These are phyloP conservation scores for Helostoma temminkii DNA, from an alignment of 2,797 vertebrate species.

Conservation along the genomic window DNA sequence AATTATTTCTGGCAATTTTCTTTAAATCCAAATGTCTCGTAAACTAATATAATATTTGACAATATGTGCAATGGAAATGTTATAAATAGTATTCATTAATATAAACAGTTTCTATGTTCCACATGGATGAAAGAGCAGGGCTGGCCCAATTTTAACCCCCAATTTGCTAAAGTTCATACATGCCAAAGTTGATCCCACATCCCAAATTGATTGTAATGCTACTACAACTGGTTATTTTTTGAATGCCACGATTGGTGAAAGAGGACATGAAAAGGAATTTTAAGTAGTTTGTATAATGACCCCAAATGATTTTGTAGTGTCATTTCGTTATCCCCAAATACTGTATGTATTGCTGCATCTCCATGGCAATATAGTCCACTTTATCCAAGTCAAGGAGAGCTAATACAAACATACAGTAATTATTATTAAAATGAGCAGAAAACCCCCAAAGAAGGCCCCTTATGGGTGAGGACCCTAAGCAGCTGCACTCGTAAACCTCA, in stretches of 20 bases:
- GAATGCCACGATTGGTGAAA: neutral
- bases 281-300: neutral
- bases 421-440: constrained; percentile 15
- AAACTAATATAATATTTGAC: constrained; percentile 5
- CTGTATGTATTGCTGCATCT: neutral
- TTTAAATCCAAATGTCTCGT: too few relatives aligned
- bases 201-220: neutral
- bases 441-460: neutral
- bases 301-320: too few relatives aligned
- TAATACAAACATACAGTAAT: neutral
- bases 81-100: constrained; percentile 12
- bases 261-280: neutral
- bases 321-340: neutral
- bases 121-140: constrained; percentile 12
- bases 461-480: constrained; percentile 14
- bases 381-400: neutral
- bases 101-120: constrained; percentile 10
- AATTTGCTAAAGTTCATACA: neutral
- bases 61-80: constrained; percentile 32
- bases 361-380: neutral
- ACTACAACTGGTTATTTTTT: neutral
- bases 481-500: constrained; percentile 27
- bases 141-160: neutral
- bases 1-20: constrained; percentile 12
- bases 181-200: neutral